Evolutionary conservation across 2,888 invertebrate species (phyloP).

Genomic region (Falcaria lacertinaria): DNA sequence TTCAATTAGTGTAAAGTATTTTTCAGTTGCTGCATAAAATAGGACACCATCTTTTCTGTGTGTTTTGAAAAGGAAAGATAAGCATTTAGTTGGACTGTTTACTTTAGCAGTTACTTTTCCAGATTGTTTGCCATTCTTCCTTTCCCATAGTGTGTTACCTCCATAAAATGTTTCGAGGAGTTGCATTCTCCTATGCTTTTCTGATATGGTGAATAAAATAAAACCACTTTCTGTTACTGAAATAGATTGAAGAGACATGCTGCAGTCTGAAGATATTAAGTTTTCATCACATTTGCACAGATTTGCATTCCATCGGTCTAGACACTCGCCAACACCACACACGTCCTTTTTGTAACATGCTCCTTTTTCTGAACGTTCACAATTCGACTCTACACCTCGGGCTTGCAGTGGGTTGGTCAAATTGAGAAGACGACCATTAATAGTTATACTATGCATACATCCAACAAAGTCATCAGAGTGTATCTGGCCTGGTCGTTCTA

Average conservation of each 20-base stretch:
- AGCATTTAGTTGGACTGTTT: slow-evolving; percentile 82
- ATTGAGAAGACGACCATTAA: slow-evolving; percentile 92
- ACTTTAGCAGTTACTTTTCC: slow-evolving; percentile 50
- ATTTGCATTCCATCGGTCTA: slow-evolving; percentile 90
- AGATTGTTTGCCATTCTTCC: slow-evolving; percentile 41
- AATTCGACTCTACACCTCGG: slow-evolving; percentile 86
- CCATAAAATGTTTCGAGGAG: slow-evolving; percentile 88
- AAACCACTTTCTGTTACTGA: slow-evolving; percentile 88
- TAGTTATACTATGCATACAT: slow-evolving; percentile 93
- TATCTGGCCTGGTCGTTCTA: slow-evolving; percentile 94
- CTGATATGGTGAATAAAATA: slow-evolving; percentile 88
- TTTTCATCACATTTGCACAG: slow-evolving; percentile 85
- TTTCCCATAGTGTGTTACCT: slow-evolving; percentile 85
- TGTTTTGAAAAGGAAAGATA: slow-evolving; percentile 91
- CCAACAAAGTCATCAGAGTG: slow-evolving; percentile 96
- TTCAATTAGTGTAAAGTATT: slow-evolving; percentile 91
- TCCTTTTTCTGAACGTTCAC: slow-evolving; percentile 84
- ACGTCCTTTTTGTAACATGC: slow-evolving; percentile 81
- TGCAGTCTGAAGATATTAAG: slow-evolving; percentile 89
- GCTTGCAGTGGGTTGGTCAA: slow-evolving; percentile 87
- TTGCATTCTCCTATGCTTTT: slow-evolving; percentile 92
- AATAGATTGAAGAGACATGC: slow-evolving; percentile 87
- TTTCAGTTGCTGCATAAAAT: slow-evolving; percentile 92
- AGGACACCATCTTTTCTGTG: slow-evolving; percentile 87
- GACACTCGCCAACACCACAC: slow-evolving; percentile 84